These are phyloP conservation scores for Epicampocera succincta DNA, from an alignment of 2,888 invertebrate species.

Conservation along the genomic window DNA sequence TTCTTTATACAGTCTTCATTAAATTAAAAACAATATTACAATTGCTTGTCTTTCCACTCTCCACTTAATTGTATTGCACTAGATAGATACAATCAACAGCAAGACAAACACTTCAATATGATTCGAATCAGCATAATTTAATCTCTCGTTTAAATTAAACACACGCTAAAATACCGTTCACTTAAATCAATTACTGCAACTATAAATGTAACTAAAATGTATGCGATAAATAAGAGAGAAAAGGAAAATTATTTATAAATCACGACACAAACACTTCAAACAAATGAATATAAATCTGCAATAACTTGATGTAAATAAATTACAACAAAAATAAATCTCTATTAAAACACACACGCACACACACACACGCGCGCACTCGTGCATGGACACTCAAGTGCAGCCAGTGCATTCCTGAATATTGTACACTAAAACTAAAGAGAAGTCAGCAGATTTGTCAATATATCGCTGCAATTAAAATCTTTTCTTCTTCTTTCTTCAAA, in stretches of 20 bases:
- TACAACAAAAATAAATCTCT: slow-evolving; percentile 59
- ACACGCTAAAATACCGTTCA: slow-evolving; percentile 63
- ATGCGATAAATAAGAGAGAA: slow-evolving; percentile 49
- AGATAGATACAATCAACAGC: slow-evolving; percentile 16
- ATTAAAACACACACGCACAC: slow-evolving; percentile 8
- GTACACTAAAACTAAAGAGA: not conserved
- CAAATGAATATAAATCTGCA: slow-evolving; percentile 22
- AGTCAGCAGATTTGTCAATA: not conserved
- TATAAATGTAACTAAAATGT: slow-evolving; percentile 33
- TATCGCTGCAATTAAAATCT: not conserved
- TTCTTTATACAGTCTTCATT: not conserved
- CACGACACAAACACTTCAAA: slow-evolving; percentile 36
- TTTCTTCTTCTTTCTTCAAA: not conserved
- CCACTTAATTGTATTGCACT: slow-evolving; percentile 7
- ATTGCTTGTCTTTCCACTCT: not conserved
- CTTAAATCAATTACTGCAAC: slow-evolving; percentile 63
- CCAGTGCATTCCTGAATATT: slow-evolving; percentile 46
- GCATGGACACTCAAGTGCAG: slow-evolving; percentile 65
- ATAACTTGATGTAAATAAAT: slow-evolving; percentile 51
- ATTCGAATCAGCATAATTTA: slow-evolving; percentile 64
- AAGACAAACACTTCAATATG: slow-evolving; percentile 44
- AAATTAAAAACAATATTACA: not conserved
- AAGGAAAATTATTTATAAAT: slow-evolving; percentile 6
- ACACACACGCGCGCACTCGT: not conserved
- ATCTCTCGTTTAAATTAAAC: slow-evolving; percentile 52